phyloP scores from a whole-genome alignment of 2,888 invertebrate species.

The Dusona sp. region DNA sequence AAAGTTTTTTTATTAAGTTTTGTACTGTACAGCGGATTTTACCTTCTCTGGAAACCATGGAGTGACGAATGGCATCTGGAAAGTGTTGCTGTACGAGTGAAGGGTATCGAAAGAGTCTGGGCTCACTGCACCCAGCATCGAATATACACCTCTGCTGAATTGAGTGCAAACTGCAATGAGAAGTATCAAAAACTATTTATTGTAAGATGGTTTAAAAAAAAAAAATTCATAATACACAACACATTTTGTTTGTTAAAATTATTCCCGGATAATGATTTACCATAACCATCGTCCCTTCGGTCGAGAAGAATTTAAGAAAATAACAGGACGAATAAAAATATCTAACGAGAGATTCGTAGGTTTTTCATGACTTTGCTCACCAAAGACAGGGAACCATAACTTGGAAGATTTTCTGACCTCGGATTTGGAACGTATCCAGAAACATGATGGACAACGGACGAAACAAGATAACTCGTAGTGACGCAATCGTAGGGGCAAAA shows the following conservation, averaged over 20 bases:
- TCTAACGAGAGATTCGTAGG: constrained; percentile 54
- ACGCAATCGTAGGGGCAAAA: constrained; percentile 23
- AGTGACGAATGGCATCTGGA: constrained; percentile 97
- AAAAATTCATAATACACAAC: constrained; percentile 39
- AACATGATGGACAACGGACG: constrained; percentile 73
- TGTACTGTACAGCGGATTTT: constrained; percentile 74
- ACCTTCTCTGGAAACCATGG: constrained; percentile 98
- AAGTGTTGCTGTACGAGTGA: constrained; percentile 97
- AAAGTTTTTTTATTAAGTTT: constrained; percentile 1
- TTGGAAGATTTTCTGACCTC: constrained; percentile 60
- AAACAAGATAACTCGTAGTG: constrained; percentile 69
- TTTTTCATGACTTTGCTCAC: constrained; percentile 36
- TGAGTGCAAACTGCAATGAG: constrained; percentile 92
- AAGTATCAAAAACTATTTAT: constrained; percentile 61
- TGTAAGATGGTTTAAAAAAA: background rate
- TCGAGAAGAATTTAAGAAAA: constrained; percentile 43
- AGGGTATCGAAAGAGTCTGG: constrained; percentile 97
- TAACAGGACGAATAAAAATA: constrained; percentile 16
- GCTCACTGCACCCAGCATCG: constrained; percentile 96
- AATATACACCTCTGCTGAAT: constrained; percentile 94
- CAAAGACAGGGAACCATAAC: constrained; percentile 40
- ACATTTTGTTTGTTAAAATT: background rate
- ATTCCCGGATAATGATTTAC: background rate
- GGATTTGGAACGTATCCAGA: constrained; percentile 74
- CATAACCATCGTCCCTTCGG: background rate